A percentile compares a stretch with the other conserved stretches of the same genome.
phyloP scores from a whole-genome alignment of 1,140 invertebrate species.

The Thalassaphorura encarpata region DNA sequence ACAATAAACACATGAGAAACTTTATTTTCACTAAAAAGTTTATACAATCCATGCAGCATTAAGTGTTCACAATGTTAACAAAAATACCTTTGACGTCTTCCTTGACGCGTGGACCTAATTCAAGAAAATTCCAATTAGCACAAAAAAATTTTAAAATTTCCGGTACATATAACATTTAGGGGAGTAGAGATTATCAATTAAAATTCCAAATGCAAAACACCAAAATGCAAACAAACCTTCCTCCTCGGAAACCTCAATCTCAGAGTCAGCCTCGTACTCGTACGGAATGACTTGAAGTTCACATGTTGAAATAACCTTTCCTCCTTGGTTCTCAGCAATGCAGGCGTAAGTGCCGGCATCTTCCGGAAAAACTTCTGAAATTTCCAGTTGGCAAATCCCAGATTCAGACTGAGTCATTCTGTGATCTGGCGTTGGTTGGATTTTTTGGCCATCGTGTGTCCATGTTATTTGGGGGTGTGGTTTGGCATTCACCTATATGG shows the following conservation, averaged over 20 bases:
- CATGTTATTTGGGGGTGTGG: constrained; percentile 72
- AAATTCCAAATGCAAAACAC: too few species aligned
- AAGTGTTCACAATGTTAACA: too few species aligned
- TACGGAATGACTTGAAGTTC: constrained; percentile 62
- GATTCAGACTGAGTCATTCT: constrained; percentile 60
- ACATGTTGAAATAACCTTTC: constrained; percentile 68
- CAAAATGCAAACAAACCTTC: too few species aligned
- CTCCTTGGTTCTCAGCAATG: constrained; percentile 69
- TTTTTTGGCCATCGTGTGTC: constrained; percentile 61
- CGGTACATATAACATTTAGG: neutral
- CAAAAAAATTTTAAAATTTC: neutral
- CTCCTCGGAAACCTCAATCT: constrained; percentile 53
- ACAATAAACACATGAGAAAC: too few species aligned
- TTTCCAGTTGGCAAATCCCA: constrained; percentile 69
- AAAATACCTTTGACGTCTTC: too few species aligned
- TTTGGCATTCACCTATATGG: constrained; percentile 50
- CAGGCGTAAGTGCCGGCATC: constrained; percentile 81
- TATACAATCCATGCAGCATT: too few species aligned
- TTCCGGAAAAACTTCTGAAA: constrained; percentile 88
- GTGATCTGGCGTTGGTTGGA: constrained; percentile 66
- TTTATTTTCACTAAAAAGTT: too few species aligned
- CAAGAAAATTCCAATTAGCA: too few species aligned
- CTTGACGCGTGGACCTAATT: too few species aligned
- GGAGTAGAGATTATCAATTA: too few species aligned
- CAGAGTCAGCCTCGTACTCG: constrained; percentile 82